Base-by-base conservation (phyloP, 2,797 vertebrate genomes). In the Chelidonichthys spinosus region DNA sequence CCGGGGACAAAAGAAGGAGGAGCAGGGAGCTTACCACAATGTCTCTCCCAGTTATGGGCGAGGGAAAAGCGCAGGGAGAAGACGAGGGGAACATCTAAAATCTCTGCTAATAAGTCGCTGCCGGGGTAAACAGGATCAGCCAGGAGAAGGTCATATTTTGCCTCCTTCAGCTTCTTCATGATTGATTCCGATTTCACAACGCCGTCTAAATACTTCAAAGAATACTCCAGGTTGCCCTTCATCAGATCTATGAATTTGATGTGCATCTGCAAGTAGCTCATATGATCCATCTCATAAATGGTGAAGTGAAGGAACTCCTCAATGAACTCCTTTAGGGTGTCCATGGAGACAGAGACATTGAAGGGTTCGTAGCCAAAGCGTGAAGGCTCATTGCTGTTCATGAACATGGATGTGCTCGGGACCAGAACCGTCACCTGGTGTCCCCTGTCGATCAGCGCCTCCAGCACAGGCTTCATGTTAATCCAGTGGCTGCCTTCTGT, bases 401-500 rank as follows among this genome's bases (percentile, higher is more conserved):
- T 95, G 69, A 85, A 96, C 2, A 96, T 2, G 0, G 94, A 88
- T 0, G 82, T 11, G 0, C 92, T 93, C 3, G 94, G 91, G 14
- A 85, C 49, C 70, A 96, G 76, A 62, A 96, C 79, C 0, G 93
- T 96, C 52, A 97, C 91, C 0, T 65, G 84, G 81, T 97, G 96
- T 70, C 95, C 95, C 0, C 92, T 94, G 62, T 33, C 85, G 5
- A 89, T 79, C 72, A 97, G 55, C 3, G 92, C 88, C 64, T 95
- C 89, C 69, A 95, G 70, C 61, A 97, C 74, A 1, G 74, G 74
- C 85, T 96, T 95, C 84, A 96, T 84, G 55, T 97, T 97, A 81
- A 97, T 87, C 96, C 96, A 97, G 79, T 97, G 96, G 75, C 97
- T 97, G 63, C 87, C 95, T 33, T 96, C 96, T 0, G 93, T 88